A percentile compares a stretch with the other conserved stretches of the same genome.
These are phyloP conservation scores for Imbricaverruca yamaguchii DNA, from an alignment of 2,888 invertebrate genomes.

Conservation along the genomic window DNA sequence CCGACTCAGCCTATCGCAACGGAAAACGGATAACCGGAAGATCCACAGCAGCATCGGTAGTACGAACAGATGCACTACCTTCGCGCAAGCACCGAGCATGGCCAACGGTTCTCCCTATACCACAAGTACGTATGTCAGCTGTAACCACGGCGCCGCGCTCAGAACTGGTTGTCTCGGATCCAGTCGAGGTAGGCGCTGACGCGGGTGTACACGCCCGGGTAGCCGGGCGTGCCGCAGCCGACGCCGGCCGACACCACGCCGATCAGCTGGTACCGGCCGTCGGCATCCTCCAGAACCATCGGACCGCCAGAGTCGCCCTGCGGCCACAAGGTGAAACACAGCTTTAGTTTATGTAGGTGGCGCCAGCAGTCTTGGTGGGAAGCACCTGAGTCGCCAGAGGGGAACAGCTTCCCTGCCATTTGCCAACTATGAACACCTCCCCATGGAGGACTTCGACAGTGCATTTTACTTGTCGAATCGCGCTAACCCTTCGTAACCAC, in stretches of 20 bases:
- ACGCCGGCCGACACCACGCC: slow-evolving; percentile 31
- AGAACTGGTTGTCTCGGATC: slow-evolving; percentile 24
- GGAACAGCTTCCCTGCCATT: no score
- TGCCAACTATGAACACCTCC: neutral
- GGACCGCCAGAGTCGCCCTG: slow-evolving; percentile 30
- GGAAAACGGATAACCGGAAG: no score
- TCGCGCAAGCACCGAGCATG: no score
- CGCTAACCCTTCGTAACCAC: neutral
- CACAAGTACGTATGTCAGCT: no score
- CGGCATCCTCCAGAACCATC: slow-evolving; percentile 23
- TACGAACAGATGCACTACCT: no score
- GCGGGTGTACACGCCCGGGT: slow-evolving; percentile 31
- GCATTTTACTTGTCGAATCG: neutral
- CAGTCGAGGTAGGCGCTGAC: slow-evolving; percentile 30
- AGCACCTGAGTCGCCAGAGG: neutral
- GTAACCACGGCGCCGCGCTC: neutral
- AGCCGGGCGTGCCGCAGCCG: slow-evolving; percentile 29
- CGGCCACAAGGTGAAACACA: neutral
- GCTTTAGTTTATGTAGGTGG: neutral
- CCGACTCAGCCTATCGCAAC: no score
- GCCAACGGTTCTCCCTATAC: no score
- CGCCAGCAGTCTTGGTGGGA: neutral
- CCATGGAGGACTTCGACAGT: neutral
- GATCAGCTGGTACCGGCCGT: slow-evolving; percentile 13
- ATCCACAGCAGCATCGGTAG: no score